These are phyloP conservation scores for Benthosema pterotum DNA, from an alignment of 2,797 vertebrate species.

Conservation along the genomic window DNA sequence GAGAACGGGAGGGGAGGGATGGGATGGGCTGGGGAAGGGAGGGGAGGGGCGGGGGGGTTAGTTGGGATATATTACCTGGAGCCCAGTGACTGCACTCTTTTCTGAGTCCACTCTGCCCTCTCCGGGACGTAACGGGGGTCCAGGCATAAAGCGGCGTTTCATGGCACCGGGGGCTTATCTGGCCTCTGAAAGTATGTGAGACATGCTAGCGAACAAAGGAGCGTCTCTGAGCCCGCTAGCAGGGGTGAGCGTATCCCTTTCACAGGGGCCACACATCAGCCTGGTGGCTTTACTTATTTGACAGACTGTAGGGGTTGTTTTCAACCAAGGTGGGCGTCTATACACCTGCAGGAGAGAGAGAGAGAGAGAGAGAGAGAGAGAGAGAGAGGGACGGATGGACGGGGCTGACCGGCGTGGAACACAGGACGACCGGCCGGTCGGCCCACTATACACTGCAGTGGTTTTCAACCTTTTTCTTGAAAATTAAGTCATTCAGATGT, in stretches of 20 bases:
- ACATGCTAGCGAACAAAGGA: conserved; percentile 93
- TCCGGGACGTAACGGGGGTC: conserved; percentile 80
- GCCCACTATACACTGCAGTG: no score
- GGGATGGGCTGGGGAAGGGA: conserved; percentile 59
- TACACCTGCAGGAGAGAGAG: conserved; percentile 42
- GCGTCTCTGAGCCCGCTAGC: conserved; percentile 85
- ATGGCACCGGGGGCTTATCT: conserved; percentile 89
- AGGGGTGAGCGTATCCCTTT: conserved; percentile 92
- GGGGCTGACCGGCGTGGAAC: conserved; percentile 78
- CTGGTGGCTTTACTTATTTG: conserved; percentile 84
- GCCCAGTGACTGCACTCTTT: conserved; percentile 79
- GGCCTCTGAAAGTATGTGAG: conserved; percentile 95
- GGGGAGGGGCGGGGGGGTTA: no score
- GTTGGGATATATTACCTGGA: conserved; percentile 84
- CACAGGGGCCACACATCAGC: conserved; percentile 89
- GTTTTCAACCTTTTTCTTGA: no score
- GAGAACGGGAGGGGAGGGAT: conserved; percentile 66
- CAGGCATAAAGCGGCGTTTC: conserved; percentile 92
- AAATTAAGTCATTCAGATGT: no score
- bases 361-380: no score
- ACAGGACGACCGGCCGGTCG: no score
- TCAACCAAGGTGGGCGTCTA: conserved; percentile 68
- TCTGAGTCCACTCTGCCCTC: conserved; percentile 80
- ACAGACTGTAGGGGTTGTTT: conserved; percentile 82
- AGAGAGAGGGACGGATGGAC: conserved; percentile 15